phyloP scores from a whole-genome alignment of 2,113 vertebrate species.

The Meriones unguiculatus region DNA sequence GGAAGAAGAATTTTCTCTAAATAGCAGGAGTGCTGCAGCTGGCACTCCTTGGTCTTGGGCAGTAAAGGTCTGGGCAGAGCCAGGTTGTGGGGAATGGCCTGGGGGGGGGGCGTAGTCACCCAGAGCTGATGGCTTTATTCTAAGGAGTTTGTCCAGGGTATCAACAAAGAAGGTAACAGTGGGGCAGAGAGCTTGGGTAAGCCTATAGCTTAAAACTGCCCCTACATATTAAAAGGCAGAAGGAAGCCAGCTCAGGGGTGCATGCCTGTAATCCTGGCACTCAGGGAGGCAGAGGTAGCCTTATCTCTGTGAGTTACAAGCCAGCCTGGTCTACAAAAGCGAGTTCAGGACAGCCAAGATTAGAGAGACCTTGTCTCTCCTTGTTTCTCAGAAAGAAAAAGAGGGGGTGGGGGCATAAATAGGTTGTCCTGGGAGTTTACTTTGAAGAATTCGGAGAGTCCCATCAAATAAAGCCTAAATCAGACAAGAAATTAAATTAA shows the following conservation, averaged over 20 bases:
- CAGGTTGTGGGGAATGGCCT: no score
- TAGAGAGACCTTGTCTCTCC: no score
- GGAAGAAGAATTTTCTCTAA: background rate
- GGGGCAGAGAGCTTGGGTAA: background rate
- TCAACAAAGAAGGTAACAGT: background rate
- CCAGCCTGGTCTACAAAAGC: no score
- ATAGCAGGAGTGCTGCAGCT: rapidly evolving
- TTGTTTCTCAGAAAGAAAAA: no score
- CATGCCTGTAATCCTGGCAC: no score
- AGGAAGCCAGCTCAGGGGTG: background rate
- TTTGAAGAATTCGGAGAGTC: background rate
- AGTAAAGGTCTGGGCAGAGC: background rate
- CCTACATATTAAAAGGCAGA: background rate
- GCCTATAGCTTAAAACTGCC: background rate
- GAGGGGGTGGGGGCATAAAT: no score
- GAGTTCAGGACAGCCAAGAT: no score
- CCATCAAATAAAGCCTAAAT: background rate
- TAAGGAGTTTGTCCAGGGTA: background rate
- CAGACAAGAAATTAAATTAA: background rate
- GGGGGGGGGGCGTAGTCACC: no score
- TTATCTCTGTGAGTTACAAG: no score
- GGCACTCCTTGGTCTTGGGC: background rate
- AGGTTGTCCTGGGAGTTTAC: background rate
- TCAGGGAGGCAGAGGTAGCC: no score
- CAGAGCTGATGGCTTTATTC: background rate